Percentiles rank a stretch among this genome's conserved stretches.
These are phyloP conservation scores for Lota lota DNA, from an alignment of 2,113 vertebrate genomes.

Conservation along the genomic window DNA sequence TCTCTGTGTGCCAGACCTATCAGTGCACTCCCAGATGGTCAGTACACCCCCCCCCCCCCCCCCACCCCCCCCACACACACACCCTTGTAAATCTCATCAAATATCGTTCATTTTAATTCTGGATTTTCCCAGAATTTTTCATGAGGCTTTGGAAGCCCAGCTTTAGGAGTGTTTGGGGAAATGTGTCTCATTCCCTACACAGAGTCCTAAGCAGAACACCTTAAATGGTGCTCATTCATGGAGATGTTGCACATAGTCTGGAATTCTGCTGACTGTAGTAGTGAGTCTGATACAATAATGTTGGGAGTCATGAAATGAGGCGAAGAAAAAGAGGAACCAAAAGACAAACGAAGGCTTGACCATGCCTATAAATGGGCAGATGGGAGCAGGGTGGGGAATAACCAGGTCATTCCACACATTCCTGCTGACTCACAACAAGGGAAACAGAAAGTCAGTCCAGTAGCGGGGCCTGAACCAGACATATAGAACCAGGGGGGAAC, in stretches of 20 bases:
- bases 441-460: constrained; percentile 21
- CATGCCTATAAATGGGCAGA: constrained; percentile 73
- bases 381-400: constrained; percentile 51
- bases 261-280: constrained; percentile 23
- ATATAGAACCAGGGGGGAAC: too few relatives aligned
- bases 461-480: too few relatives aligned
- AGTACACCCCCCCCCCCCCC: too few relatives aligned
- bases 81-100: too few relatives aligned
- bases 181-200: constrained; percentile 17
- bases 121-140: too few relatives aligned
- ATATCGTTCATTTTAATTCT: too few relatives aligned
- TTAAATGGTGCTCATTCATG: not conserved
- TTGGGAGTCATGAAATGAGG: constrained; percentile 11
- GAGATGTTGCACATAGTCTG: too few relatives aligned
- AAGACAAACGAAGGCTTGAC: constrained; percentile 21
- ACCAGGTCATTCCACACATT: constrained; percentile 71
- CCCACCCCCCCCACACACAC: too few relatives aligned
- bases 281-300: constrained; percentile 3
- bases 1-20: too few relatives aligned
- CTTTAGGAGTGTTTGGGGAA: too few relatives aligned
- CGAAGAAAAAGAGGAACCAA: constrained; percentile 34
- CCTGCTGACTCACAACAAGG: constrained; percentile 64
- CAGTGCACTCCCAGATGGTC: too few relatives aligned
- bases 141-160: too few relatives aligned
- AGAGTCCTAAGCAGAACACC: constrained; percentile 33